A percentile compares a stretch with the other conserved stretches of the same genome.
These are phyloP conservation scores for Apogon talboti DNA, from an alignment of 2,797 vertebrate species.

Conservation along the genomic window DNA sequence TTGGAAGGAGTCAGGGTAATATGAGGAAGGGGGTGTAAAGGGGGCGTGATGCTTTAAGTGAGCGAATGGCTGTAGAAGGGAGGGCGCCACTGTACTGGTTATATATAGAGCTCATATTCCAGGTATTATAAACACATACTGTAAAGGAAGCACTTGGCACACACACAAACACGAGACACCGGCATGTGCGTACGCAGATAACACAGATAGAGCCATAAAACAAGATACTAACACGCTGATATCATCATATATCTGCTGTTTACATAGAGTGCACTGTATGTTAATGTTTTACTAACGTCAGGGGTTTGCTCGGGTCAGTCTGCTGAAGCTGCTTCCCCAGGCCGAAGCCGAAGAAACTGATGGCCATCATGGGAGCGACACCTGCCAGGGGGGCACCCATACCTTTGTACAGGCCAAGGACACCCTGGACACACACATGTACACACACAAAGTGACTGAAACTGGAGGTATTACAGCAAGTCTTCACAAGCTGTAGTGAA, in stretches of 20 bases:
- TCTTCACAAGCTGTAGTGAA: neutral
- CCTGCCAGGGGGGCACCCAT: slow-evolving; percentile 84
- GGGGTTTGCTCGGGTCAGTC: slow-evolving; percentile 60
- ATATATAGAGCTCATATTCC: slow-evolving; percentile 47
- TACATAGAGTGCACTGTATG: neutral
- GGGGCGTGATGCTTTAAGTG: slow-evolving; percentile 18
- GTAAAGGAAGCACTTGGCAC: neutral
- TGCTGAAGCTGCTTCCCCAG: slow-evolving; percentile 86
- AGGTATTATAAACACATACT: slow-evolving; percentile 32
- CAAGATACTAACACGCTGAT: neutral
- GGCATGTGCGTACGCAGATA: neutral
- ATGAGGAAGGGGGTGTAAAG: slow-evolving; percentile 14
- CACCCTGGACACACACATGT: slow-evolving; percentile 72
- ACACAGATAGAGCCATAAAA: neutral
- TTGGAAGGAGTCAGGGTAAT: slow-evolving; percentile 1
- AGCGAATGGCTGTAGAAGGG: slow-evolving; percentile 43
- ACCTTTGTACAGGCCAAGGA: slow-evolving; percentile 84
- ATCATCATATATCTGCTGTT: too few relatives aligned
- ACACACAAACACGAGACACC: neutral
- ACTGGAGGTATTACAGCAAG: neutral
- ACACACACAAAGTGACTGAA: neutral
- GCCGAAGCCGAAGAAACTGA: slow-evolving; percentile 86
- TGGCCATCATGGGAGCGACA: slow-evolving; percentile 85
- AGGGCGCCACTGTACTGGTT: slow-evolving; percentile 9
- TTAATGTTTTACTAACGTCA: slow-evolving; percentile 73